Conservation (phyloP, 2,113 vertebrate genomes). For the Misgurnus mizolepis region DNA sequence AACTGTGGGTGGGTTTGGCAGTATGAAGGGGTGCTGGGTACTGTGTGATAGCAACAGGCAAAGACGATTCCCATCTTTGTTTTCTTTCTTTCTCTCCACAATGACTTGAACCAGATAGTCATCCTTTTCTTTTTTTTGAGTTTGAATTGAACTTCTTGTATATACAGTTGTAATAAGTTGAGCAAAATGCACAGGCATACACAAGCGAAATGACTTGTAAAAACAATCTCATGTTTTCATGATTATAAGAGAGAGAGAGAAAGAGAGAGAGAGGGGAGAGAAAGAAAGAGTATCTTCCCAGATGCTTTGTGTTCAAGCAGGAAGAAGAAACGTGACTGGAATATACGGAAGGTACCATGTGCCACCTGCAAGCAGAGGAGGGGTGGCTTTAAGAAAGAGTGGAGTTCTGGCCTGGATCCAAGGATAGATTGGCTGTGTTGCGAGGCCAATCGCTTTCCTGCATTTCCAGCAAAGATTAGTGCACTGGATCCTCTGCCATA, state of each 20-base stretch:
- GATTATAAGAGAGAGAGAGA: not conserved
- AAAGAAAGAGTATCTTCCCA: conserved; percentile 31
- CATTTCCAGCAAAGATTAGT: conserved; percentile 50
- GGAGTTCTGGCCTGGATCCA: conserved; percentile 46
- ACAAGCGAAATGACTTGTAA: not conserved
- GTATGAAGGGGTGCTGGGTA: not conserved
- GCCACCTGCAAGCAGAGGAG: conserved; percentile 29
- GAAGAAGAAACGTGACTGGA: conserved; percentile 45
- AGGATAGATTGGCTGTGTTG: conserved; percentile 35
- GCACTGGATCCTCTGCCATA: conserved; percentile 29
- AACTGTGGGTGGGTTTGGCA: conserved; percentile 18
- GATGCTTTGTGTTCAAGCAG: conserved; percentile 51
- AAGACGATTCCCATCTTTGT: not conserved
- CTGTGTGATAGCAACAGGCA: conserved; percentile 25
- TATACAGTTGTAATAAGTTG: too few species aligned
- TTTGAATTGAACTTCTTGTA: too few species aligned
- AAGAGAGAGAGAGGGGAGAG: too few species aligned
- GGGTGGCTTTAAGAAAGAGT: conserved; percentile 6
- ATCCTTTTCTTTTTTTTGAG: not conserved
- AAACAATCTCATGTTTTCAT: not conserved
- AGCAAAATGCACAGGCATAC: too few species aligned
- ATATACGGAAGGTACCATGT: conserved; percentile 41
- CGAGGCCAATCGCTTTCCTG: conserved; percentile 41
- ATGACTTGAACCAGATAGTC: not conserved
- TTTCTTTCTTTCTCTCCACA: too few species aligned